These are phyloP conservation scores for Allobates femoralis DNA, from an alignment of 2,797 vertebrate species.

Conservation along the genomic window DNA sequence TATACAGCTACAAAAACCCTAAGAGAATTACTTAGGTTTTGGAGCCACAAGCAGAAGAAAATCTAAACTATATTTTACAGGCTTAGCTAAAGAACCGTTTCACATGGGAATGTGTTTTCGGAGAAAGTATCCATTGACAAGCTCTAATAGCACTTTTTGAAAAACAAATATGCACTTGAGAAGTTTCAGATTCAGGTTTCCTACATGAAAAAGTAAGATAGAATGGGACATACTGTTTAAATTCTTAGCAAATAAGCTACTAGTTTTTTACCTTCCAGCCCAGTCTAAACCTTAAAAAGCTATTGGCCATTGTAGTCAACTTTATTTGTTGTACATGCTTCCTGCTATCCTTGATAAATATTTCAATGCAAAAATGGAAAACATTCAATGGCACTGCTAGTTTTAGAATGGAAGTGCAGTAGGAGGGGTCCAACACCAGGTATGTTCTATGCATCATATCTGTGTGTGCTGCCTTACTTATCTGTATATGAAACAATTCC, in stretches of 20 bases:
- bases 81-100: neutral
- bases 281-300: too few species aligned
- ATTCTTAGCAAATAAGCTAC: neutral
- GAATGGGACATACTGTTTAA: neutral
- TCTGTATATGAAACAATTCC: too few species aligned
- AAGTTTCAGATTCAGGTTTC: neutral
- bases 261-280: too few species aligned
- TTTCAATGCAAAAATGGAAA: too few species aligned
- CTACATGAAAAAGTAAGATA: neutral
- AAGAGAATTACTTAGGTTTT: neutral
- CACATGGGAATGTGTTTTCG: neutral
- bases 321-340: too few species aligned
- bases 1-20: neutral
- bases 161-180: neutral
- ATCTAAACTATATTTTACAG: neutral
- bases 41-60: neutral
- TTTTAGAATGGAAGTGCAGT: too few species aligned
- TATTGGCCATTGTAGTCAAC: too few species aligned
- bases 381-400: too few species aligned
- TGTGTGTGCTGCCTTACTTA: too few species aligned
- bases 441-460: too few species aligned
- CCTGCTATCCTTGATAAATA: too few species aligned
- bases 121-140: neutral
- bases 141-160: neutral
- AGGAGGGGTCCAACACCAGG: too few species aligned